Base-by-base conservation (phyloP, 1,140 invertebrate species). In the Andrena cerasifolii region DNA sequence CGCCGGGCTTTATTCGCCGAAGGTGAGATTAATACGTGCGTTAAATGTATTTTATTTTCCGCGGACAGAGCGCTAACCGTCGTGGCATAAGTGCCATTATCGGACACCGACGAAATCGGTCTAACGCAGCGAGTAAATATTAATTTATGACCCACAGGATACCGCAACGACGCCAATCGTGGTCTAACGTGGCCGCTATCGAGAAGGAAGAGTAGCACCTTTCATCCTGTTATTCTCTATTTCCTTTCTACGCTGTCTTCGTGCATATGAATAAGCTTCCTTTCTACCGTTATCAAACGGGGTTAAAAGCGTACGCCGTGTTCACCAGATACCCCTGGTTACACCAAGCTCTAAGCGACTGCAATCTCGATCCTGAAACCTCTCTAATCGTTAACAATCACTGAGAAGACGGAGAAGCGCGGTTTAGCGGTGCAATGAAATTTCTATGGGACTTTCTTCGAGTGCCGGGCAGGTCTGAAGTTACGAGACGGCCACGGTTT, bases 131-230 rank as follows among this genome's bases (percentile, higher is more conserved):
- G 5, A 47, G 2, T 2, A 16, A 3, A 10, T 68, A 26, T 47
- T 33, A n/a, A n/a, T 58, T 45, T 6, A 45, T 33, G 3, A n/a
- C 16, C n/a, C 26, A 45, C 7, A 45, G 18, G 47, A 62, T 72
- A 72, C 56, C 16, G 33, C 56, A n/a, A 14, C 5, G 21, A 40
- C 49, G 14, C 4, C 0, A 43, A 43, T 73, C 49, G 18, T 0
- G 10, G 5, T n/a, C 14, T 40, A 53, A 73, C 51, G 26, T n/a
- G 26, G 53, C 16, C 45, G 24, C 33, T 62, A 73, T 58, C 53
- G 43, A 10, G 3, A 10, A 33, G 14, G 3, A 10, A 33, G 31
- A 40, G 26, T 68, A 31, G 0, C 8, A 5, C 26, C 21, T 8
- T 14, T 61, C 58, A 12, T 73, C 18, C 33, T 58, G 36, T 58